A percentile compares a stretch with the other conserved stretches of the same genome.
Conservation (phyloP, 2,888 invertebrate genomes). For the Philereme transversata region DNA sequence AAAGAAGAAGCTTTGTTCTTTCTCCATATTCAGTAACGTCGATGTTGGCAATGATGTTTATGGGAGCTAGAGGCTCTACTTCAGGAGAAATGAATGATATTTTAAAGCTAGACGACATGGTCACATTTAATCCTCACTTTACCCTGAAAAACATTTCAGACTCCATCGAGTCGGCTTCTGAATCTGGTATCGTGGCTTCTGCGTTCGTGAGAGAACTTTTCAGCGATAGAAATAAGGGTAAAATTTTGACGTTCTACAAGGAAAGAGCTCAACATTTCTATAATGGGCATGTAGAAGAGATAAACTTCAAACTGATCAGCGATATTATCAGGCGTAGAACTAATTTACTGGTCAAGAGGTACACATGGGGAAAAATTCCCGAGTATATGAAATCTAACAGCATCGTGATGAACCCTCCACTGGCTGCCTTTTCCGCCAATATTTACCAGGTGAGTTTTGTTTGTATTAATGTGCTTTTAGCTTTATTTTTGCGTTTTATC, state of each 20-base stretch:
- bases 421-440: slow-evolving; percentile 92
- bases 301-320: slow-evolving; percentile 91
- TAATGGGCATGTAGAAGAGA: slow-evolving; percentile 93
- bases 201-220: slow-evolving; percentile 93
- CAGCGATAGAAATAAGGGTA: slow-evolving; percentile 91
- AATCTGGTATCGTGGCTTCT: slow-evolving; percentile 90
- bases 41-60: slow-evolving; percentile 94
- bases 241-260: slow-evolving; percentile 93
- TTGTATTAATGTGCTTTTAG: background rate
- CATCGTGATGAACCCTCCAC: slow-evolving; percentile 88
- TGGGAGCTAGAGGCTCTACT: slow-evolving; percentile 93
- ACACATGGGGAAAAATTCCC: slow-evolving; percentile 89
- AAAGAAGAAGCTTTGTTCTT: slow-evolving; percentile 89
- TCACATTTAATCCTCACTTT: slow-evolving; percentile 95
- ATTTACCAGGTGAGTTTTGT: slow-evolving; percentile 86
- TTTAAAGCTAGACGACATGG: slow-evolving; percentile 92
- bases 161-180: slow-evolving; percentile 87
- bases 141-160: slow-evolving; percentile 94
- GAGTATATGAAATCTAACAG: slow-evolving; percentile 90
- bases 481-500: too few species aligned
- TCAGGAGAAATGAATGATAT: slow-evolving; percentile 96
- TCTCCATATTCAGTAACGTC: slow-evolving; percentile 94
- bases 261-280: slow-evolving; percentile 94
- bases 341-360: slow-evolving; percentile 90
- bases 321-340: slow-evolving; percentile 92